Conservation (phyloP, 2,113 vertebrate species). For the Psephotus haematonotus region DNA sequence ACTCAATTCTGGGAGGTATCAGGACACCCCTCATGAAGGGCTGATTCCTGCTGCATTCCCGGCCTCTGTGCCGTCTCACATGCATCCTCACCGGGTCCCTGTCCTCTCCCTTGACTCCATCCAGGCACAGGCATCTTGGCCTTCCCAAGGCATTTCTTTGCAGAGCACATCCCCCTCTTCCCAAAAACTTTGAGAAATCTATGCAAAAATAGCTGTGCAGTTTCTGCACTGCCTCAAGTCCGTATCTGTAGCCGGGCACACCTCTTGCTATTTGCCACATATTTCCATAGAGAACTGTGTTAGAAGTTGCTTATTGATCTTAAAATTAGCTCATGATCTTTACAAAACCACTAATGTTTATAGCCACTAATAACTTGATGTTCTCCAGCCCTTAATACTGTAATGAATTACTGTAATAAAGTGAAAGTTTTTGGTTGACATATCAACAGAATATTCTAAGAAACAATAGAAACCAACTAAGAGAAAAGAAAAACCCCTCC, state of each 20-base stretch:
- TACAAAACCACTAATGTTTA: not conserved
- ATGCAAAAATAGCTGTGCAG: not conserved
- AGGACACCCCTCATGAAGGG: not conserved
- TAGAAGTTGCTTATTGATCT: not conserved
- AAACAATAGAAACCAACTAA: not conserved
- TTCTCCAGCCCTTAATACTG: not conserved
- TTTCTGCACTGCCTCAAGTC: not conserved
- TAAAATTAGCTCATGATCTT: not conserved
- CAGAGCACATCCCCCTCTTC: not conserved
- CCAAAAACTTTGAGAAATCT: not conserved
- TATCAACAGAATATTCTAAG: not conserved
- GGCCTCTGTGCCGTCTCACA: accelerated
- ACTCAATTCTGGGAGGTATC: not conserved
- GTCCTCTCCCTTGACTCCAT: accelerated
- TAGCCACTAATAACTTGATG: not conserved
- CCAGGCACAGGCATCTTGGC: accelerated
- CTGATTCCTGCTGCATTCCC: not conserved
- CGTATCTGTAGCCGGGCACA: accelerated
- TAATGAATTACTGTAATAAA: not conserved
- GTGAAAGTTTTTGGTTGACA: not conserved
- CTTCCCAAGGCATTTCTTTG: not conserved
- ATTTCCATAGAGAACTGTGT: not conserved
- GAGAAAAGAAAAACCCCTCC: not conserved
- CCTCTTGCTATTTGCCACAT: not conserved
- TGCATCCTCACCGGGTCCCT: accelerated